Conservation (phyloP, 2,797 vertebrate species). For the Fistularia tabacaria region DNA sequence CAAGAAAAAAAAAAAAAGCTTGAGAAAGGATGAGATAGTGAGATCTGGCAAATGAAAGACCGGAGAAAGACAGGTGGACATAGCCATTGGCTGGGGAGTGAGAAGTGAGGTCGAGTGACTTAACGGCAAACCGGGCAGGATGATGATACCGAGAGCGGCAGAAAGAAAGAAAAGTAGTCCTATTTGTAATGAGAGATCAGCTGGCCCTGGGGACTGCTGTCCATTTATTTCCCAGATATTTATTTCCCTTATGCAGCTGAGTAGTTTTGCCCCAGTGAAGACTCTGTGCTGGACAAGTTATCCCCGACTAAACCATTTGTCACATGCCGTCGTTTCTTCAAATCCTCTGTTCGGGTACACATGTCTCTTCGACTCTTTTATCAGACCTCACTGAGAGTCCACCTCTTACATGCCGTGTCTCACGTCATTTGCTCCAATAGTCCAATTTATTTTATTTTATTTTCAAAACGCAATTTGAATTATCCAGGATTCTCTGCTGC, state of each 20-base stretch:
- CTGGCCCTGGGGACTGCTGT: conserved; percentile 36
- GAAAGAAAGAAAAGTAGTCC: conserved; percentile 34
- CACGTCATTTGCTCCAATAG: neutral
- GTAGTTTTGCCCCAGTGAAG: conserved; percentile 15
- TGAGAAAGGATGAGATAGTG: conserved; percentile 23
- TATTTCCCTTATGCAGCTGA: conserved; percentile 33
- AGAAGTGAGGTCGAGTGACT: no score
- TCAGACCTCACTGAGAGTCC: neutral
- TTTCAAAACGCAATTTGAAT: neutral
- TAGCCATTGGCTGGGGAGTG: conserved; percentile 14
- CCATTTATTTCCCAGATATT: conserved; percentile 33
- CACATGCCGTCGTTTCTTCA: neutral
- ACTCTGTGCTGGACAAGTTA: conserved; percentile 22
- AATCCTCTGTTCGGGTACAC: neutral
- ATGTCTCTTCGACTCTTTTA: conserved; percentile 3
- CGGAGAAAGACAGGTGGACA: conserved; percentile 28
- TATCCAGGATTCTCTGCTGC: conserved; percentile 3
- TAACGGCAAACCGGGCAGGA: conserved; percentile 9
- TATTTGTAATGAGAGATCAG: conserved; percentile 40
- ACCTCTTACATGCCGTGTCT: neutral
- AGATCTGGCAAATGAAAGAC: conserved; percentile 38
- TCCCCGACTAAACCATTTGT: conserved; percentile 18
- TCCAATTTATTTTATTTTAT: neutral
- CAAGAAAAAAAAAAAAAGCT: conserved; percentile 25
- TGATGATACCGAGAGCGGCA: conserved; percentile 10